Conservation (phyloP, 1,140 invertebrate genomes). For the Himalopsyche phryganea region DNA sequence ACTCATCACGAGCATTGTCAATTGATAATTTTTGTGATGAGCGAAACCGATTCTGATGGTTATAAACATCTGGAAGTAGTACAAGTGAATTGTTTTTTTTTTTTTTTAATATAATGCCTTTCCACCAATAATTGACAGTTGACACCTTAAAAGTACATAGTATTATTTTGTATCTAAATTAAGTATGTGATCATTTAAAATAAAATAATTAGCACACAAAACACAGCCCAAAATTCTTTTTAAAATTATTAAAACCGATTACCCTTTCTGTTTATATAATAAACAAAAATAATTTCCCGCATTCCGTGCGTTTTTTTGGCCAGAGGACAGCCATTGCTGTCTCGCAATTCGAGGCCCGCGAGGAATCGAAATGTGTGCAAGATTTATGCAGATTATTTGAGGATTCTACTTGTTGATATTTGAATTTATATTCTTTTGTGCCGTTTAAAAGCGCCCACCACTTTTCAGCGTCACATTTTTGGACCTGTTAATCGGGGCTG, state of each 20-base stretch:
- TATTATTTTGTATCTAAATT: no score
- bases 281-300: slow-evolving; percentile 4
- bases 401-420: slow-evolving; percentile 34
- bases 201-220: no score
- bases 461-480: slow-evolving; percentile 32
- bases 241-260: background rate
- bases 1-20: no score
- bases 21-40: no score
- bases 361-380: slow-evolving; percentile 23
- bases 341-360: no score
- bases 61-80: no score
- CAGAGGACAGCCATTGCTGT: background rate
- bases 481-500: background rate
- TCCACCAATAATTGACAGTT: no score
- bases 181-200: no score
- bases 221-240: background rate
- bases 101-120: no score
- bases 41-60: no score
- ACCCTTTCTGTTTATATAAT: background rate
- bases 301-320: slow-evolving; percentile 12
- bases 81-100: no score
- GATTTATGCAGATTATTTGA: slow-evolving; percentile 35
- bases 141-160: no score
- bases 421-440: slow-evolving; percentile 22
- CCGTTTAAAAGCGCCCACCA: slow-evolving; percentile 27